Evolutionary conservation across 2,888 invertebrate genomes (phyloP).

Genomic region (Desoria tigrina): DNA sequence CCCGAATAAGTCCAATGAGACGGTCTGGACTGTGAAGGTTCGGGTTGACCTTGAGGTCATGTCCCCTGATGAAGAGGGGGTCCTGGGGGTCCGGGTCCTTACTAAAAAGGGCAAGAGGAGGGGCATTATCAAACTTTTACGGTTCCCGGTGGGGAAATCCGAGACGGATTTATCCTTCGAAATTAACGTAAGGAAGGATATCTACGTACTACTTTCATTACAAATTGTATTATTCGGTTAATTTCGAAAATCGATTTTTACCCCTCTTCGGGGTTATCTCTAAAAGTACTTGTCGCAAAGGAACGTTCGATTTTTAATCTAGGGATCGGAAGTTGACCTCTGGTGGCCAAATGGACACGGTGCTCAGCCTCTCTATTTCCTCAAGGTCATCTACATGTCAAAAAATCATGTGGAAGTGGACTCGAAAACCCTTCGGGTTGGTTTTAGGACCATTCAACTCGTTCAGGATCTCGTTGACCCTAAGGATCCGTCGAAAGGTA

Average conservation of each 20-base stretch:
- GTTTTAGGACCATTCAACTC: conserved; percentile 82
- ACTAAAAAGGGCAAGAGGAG: no score
- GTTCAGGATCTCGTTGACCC: conserved; percentile 67
- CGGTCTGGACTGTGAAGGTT: conserved; percentile 27
- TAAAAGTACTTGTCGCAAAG: no score
- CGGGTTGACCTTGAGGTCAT: conserved; percentile 20
- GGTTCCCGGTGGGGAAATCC: no score
- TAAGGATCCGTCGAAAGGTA: conserved; percentile 24
- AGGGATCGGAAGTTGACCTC: conserved; percentile 58
- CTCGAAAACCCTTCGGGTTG: conserved; percentile 66
- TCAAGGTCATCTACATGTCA: conserved; percentile 61
- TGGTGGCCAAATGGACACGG: conserved; percentile 99
- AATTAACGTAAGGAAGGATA: no score
- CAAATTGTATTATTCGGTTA: no score
- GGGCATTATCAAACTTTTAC: no score
- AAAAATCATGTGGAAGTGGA: background rate
- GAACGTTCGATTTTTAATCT: background rate
- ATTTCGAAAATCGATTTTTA: no score
- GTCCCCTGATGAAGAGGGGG: background rate
- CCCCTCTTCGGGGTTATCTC: no score
- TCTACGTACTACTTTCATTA: no score
- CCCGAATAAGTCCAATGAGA: conserved; percentile 27
- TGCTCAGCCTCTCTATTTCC: conserved; percentile 71
- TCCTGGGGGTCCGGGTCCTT: background rate
- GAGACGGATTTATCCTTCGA: no score